A percentile compares a stretch with the other conserved stretches of the same genome.
phyloP scores from a whole-genome alignment of 2,113 vertebrate species.

The Gallinago jamesoni region DNA sequence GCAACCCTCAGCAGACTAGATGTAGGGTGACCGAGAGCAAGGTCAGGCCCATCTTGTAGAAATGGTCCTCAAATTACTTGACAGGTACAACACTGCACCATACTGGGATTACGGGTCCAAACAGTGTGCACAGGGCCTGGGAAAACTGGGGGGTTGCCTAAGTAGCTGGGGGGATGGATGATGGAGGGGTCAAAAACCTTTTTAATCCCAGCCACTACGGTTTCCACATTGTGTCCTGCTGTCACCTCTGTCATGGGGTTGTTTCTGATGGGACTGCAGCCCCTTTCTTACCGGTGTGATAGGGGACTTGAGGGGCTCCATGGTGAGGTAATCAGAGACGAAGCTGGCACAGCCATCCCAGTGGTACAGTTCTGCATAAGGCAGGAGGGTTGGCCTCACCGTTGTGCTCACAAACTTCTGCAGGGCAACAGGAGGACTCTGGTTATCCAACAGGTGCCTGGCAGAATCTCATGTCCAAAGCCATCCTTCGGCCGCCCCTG shows the following conservation, averaged over 20 bases:
- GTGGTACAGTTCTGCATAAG: constrained; percentile 75
- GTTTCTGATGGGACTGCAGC: not conserved
- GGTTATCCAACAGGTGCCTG: not conserved
- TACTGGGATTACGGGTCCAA: not conserved
- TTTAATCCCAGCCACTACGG: not conserved
- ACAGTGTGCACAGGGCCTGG: not conserved
- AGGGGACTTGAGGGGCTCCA: constrained; percentile 80
- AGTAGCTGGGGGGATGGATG: not conserved
- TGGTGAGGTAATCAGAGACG: constrained; percentile 81
- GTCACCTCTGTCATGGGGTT: not conserved
- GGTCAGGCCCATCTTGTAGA: not conserved
- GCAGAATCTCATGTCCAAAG: not conserved
- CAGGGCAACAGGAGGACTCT: not conserved
- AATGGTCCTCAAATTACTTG: not conserved
- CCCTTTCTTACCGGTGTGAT: constrained; percentile 73
- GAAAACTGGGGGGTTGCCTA: not conserved
- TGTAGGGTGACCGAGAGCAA: not conserved
- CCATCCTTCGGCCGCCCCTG: not conserved
- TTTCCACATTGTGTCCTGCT: not conserved
- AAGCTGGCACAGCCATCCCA: constrained; percentile 89
- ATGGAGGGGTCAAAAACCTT: not conserved
- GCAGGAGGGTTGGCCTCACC: constrained; percentile 77
- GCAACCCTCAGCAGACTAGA: not conserved
- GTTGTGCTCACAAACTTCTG: constrained; percentile 95
- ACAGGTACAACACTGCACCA: not conserved